Base-by-base conservation (phyloP, 2,113 vertebrate genomes). In the Hippocampus comes region DNA sequence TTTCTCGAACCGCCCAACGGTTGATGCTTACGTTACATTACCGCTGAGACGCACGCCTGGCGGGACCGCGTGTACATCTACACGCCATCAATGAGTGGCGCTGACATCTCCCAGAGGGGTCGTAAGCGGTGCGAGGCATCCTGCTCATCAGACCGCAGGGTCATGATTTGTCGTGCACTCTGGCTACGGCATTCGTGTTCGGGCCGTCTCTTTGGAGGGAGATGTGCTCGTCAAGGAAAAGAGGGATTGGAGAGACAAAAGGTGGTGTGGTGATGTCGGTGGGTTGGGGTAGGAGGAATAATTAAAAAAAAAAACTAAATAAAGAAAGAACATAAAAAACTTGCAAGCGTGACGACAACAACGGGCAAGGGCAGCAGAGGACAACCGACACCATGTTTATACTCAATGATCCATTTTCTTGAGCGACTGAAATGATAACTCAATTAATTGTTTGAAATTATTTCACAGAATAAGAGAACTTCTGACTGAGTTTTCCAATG, bases 21-120 rank as follows among this genome's bases (percentile, higher is more conserved):
- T 82, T 83, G 78, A 87, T 89, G 87, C 83, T 88, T 89, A 83
- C 86, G 86, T 77, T 78, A 67, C 86, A 86, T 85, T 83, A 85
- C 74, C 73, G 65, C 73, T 34, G 68, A 73, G 74, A 78, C 68
- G 67, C 77, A 79, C 61, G 18, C 76, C 23, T 0, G 20, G 59
- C 70, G 68, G 57, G 71, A 72, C 74, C 84, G 85, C 70, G 86
- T 74, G 75, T 5, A 14, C 80, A 59, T 20, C 73, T 17, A 56
- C 76, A 68, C 72, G 63, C 77, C 76, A 86, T 87, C 78, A 38
- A 73, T 51, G 77, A 78, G 83, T 82, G 83, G 78, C 87, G 73
- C 80, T 80, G 83, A 83, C 77, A 81, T 74, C 80, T 89, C 89
- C 86, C 87, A 74, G 74, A 84, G 86, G 88, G 80, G 82, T 86